Percentiles rank a stretch among this genome's conserved stretches.
Conservation (phyloP, 2,888 invertebrate genomes). For the Lasioglossum pauxillum region DNA sequence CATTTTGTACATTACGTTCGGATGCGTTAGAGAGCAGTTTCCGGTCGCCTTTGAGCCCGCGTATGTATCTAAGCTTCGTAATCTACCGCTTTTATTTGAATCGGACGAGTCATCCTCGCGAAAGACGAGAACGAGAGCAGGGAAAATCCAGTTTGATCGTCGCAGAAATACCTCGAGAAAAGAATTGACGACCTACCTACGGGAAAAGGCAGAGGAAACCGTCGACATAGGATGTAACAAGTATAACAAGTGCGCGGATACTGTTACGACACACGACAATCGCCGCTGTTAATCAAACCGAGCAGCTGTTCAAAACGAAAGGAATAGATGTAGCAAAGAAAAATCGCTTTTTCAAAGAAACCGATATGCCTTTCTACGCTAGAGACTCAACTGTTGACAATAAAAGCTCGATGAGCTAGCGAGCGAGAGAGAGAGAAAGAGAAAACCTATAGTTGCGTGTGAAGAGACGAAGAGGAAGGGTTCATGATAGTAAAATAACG, state of each 20-base stretch:
- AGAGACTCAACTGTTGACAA: slow-evolving; percentile 65
- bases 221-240: slow-evolving; percentile 30
- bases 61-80: slow-evolving; percentile 5
- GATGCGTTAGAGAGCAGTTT: slow-evolving; percentile 4
- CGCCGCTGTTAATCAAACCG: slow-evolving; percentile 60
- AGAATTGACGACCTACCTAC: slow-evolving; percentile 31
- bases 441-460: slow-evolving; percentile 22
- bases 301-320: slow-evolving; percentile 51
- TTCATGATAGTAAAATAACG: slow-evolving; percentile 28
- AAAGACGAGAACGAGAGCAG: not conserved
- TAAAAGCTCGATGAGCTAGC: slow-evolving; percentile 55
- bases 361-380: slow-evolving; percentile 63
- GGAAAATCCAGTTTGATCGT: slow-evolving; percentile 32
- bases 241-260: slow-evolving; percentile 14
- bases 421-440: not conserved
- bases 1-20: not conserved
- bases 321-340: not conserved
- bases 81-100: slow-evolving; percentile 28
- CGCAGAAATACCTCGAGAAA: slow-evolving; percentile 38
- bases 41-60: not conserved
- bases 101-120: slow-evolving; percentile 11
- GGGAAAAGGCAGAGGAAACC: not conserved
- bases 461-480: slow-evolving; percentile 9
- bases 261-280: slow-evolving; percentile 46
- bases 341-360: slow-evolving; percentile 38